Base-by-base conservation (phyloP, 1,140 invertebrate genomes). In the Drosophila kurseongensis region DNA sequence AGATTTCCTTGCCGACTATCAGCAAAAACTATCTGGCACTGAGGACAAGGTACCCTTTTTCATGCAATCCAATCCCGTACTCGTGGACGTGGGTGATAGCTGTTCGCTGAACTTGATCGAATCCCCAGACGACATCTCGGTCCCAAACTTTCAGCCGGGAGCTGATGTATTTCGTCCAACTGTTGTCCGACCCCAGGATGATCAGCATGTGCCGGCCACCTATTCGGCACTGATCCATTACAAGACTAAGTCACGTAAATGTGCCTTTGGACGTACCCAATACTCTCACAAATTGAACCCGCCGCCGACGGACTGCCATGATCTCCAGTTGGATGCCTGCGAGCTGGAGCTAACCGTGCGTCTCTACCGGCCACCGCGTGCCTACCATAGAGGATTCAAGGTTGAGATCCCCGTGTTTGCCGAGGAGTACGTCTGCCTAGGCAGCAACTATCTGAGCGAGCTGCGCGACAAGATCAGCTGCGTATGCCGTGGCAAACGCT, bases 391-490 rank as follows among this genome's bases (percentile, higher is more conserved):
- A 7, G 68, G 77, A 29, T 84, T 55, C n/a, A 91, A 82, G n/a
- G 42, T 91, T 14, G 90, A 91, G 35, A 63, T 35, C 7, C 94
- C 93, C 8, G 80, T 93, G 29, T 94, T 95, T 45, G 92, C 92
- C 42, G 93, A 94, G 80, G 94, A 95, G 63, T 93, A 95, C 47
- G 81, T 94, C 12, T 92, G 97, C 23, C 78, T 95, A 23, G 96
- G 95, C 0, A 93, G 92, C 42, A 95, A 96, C 74, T 93, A 92
- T 29, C 91, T 97, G 63, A 93, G 93, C 29, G 93, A 94, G 23
- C 90, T 97, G 13, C 93, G 95, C 14, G 95, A 97, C 78, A 94
- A 94, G 68, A 95, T 97, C 57, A 92, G 85, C 1, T 97, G 96
- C 85, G 75, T 94, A 13, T 95, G 95, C 63, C 95, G 97, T 91